Evolutionary conservation across 2,888 invertebrate species (phyloP).

Genomic region (Spodoptera exigua): DNA sequence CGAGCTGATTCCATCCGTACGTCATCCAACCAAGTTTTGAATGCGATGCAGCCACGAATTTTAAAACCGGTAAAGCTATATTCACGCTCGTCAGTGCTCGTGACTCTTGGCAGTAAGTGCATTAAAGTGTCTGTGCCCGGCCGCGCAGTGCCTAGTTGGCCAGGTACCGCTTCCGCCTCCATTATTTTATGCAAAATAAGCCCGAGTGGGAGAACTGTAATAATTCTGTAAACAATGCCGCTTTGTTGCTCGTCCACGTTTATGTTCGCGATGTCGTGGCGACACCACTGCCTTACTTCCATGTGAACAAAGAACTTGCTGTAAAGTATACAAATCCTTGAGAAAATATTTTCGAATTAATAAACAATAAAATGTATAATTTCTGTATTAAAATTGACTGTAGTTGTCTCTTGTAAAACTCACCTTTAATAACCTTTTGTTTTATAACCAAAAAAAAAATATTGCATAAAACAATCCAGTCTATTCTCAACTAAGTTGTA

Average conservation of each 20-base stretch:
- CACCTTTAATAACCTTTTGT: not conserved
- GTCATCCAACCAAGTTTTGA: slow-evolving; percentile 64
- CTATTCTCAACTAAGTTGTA: slow-evolving; percentile 22
- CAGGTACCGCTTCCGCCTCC: slow-evolving; percentile 69
- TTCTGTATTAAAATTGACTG: too few species aligned
- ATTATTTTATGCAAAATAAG: slow-evolving; percentile 84
- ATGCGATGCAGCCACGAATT: slow-evolving; percentile 63
- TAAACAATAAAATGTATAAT: too few species aligned
- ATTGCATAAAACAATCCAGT: slow-evolving; percentile 21
- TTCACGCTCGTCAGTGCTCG: slow-evolving; percentile 67
- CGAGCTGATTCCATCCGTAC: slow-evolving; percentile 57
- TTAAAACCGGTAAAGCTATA: slow-evolving; percentile 69
- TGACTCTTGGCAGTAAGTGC: slow-evolving; percentile 74
- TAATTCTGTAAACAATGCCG: slow-evolving; percentile 79
- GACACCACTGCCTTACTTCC: slow-evolving; percentile 52
- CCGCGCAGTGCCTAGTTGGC: slow-evolving; percentile 56
- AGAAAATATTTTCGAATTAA: not conserved
- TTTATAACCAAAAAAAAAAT: slow-evolving; percentile 10
- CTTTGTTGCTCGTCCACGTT: slow-evolving; percentile 68
- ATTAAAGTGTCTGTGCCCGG: slow-evolving; percentile 73
- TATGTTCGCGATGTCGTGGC: slow-evolving; percentile 49
- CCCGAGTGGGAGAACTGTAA: slow-evolving; percentile 70
- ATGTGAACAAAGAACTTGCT: slow-evolving; percentile 6
- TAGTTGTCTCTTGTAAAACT: too few species aligned
- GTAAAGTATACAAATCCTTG: slow-evolving; percentile 6